A percentile compares a stretch with the other conserved stretches of the same genome.
These are phyloP conservation scores for Archaeoteleia sp. DNA, from an alignment of 2,888 invertebrate species.

Conservation along the genomic window DNA sequence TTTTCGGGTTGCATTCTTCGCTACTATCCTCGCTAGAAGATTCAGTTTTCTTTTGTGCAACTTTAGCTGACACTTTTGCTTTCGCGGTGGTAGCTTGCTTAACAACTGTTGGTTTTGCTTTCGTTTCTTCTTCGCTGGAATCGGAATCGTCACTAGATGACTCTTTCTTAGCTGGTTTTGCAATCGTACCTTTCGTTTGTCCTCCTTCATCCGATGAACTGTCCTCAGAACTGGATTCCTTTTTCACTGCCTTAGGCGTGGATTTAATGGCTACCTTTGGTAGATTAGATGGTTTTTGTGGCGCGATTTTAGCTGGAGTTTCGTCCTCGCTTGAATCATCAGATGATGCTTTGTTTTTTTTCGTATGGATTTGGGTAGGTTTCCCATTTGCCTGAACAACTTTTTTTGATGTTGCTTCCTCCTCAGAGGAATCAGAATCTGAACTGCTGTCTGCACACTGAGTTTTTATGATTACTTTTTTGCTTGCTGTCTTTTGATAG, in stretches of 20 bases:
- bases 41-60: conserved; percentile 62
- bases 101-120: too few relatives aligned
- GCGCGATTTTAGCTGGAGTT: conserved; percentile 55
- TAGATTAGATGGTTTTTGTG: conserved; percentile 10
- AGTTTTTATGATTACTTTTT: conserved; percentile 74
- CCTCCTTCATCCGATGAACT: conserved; percentile 66
- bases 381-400: conserved; percentile 62
- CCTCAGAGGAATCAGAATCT: conserved; percentile 70
- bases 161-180: conserved; percentile 15
- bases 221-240: conserved; percentile 63
- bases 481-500: conserved; percentile 77
- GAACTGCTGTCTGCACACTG: conserved; percentile 66
- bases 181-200: too few relatives aligned
- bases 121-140: conserved; percentile 53
- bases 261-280: too few relatives aligned
- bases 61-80: conserved; percentile 27
- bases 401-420: conserved; percentile 64
- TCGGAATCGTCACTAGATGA: conserved; percentile 35
- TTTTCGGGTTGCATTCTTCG: conserved; percentile 57
- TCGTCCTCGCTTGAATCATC: conserved; percentile 67
- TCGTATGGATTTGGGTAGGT: too few relatives aligned
- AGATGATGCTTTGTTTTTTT: conserved; percentile 56
- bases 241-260: conserved; percentile 31
- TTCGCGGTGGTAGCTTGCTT: conserved; percentile 16
- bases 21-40: conserved; percentile 74